Percentiles rank a stretch among this genome's conserved stretches.
Conservation (phyloP, 1,140 invertebrate genomes). For the Wiebesia pumilae region DNA sequence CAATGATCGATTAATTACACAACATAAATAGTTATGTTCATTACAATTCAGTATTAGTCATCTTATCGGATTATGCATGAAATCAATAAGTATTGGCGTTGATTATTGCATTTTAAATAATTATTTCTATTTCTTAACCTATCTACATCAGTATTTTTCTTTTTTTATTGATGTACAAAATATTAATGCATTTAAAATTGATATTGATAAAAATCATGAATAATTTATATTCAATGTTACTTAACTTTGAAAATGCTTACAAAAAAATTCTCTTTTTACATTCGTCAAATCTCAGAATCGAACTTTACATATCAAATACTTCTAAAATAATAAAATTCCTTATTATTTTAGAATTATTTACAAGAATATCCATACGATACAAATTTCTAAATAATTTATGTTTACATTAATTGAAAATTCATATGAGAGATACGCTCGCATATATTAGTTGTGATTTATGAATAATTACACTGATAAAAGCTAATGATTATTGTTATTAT, state of each 20-base stretch:
- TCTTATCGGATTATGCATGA: not conserved
- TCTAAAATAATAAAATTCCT: not conserved
- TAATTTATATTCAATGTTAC: too few relatives aligned
- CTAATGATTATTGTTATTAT: too few relatives aligned
- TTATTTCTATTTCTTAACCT: not conserved
- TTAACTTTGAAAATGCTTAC: too few relatives aligned
- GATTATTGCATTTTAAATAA: not conserved
- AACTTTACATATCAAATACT: not conserved
- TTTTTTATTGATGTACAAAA: not conserved
- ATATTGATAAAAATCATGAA: too few relatives aligned
- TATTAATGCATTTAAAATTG: too few relatives aligned
- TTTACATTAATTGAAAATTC: too few relatives aligned
- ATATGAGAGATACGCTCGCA: too few relatives aligned
- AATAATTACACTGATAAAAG: too few relatives aligned
- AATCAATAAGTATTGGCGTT: not conserved
- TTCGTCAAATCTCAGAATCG: not conserved
- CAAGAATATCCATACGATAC: too few relatives aligned
- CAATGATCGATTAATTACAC: not conserved
- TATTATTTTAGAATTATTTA: too few relatives aligned
- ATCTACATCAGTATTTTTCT: conserved; percentile 15
- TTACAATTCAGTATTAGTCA: not conserved
- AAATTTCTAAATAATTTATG: too few relatives aligned
- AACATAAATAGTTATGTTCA: not conserved
- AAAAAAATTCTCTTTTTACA: conserved; percentile 5
- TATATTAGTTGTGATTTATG: too few relatives aligned